Conservation (phyloP, 2,113 vertebrate genomes). For the Pipa parva region DNA sequence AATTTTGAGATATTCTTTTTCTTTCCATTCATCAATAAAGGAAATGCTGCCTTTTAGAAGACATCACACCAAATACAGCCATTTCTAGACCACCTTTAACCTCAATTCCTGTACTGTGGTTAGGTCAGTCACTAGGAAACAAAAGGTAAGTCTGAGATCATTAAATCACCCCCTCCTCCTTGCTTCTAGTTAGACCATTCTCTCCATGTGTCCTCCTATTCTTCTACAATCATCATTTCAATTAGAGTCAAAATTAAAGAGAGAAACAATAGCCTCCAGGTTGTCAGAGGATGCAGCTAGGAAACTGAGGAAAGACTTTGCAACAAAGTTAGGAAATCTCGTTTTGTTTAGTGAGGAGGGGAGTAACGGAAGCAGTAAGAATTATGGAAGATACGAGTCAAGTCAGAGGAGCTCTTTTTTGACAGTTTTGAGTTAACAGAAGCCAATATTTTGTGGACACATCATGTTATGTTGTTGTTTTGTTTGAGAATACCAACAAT, state of each 20-base stretch:
- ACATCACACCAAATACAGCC: conserved; percentile 52
- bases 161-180: conserved; percentile 57
- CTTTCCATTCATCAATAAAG: conserved; percentile 65
- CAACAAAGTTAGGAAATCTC: conserved; percentile 68
- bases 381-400: not conserved
- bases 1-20: conserved; percentile 59
- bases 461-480: not conserved
- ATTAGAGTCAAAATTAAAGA: conserved; percentile 62
- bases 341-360: conserved; percentile 51
- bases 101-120: conserved; percentile 72
- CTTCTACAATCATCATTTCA: conserved; percentile 72
- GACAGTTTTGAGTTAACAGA: not conserved
- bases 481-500: too few species aligned
- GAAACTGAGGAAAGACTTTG: conserved; percentile 70
- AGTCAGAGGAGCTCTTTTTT: not conserved
- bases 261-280: conserved; percentile 65
- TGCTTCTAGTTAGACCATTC: conserved; percentile 52
- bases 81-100: conserved; percentile 50
- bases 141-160: conserved; percentile 52
- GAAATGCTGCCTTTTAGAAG: conserved; percentile 58
- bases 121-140: conserved; percentile 64
- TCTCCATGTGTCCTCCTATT: conserved; percentile 66
- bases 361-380: not conserved
- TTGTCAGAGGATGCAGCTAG: conserved; percentile 69
- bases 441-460: not conserved